Base-by-base conservation (phyloP, 1,140 invertebrate species). In the Manduca sexta region DNA sequence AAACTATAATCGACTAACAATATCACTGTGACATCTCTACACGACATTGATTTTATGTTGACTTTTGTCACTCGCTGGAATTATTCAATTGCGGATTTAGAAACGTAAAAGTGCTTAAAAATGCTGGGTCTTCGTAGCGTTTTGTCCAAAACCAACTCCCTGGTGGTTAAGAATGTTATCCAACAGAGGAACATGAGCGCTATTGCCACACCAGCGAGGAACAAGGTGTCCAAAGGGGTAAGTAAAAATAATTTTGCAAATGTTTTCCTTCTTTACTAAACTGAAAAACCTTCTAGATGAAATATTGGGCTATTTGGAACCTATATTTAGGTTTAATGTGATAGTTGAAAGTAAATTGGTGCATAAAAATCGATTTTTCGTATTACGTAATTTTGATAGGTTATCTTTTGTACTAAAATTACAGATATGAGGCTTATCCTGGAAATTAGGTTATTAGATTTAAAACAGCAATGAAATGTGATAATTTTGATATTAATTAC, bases 161-260 rank as follows among this genome's bases (percentile, higher is more conserved):
- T 70, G 45, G 17, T 80, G 31, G 38, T 65, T 14, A 80, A 69
- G 51, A 79, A 72, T 72, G 74, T 70, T 1, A 57, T 59, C 0
- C 76, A 74, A 31, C 62, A 67, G 4, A 69, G 79, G 39, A 81
- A 75, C 40, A 81, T 80, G 74, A 79, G 68, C 39, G 75, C 49
- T 1, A 49, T 74, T 33, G 42, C 63, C 15, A 52, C 72, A 17
- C 79, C 79, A 6, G 60, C 76, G 4, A 71, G 76, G 31, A 65
- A 65, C 18, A 79, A 74, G 49, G 60, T 81, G 48, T 61, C 77
- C 3, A 76, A 56, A 44, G 75, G 57, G 3, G 79, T 83, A 69
- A 60, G 79, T 83, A 61, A 12, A 8, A 29, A 35, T 14, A 3
- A 14, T 12, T 0, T 43, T 5, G 15, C 12, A 26, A 26, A 26